Conservation (phyloP, 2,888 invertebrate species). For the Teleiodes luculella region DNA sequence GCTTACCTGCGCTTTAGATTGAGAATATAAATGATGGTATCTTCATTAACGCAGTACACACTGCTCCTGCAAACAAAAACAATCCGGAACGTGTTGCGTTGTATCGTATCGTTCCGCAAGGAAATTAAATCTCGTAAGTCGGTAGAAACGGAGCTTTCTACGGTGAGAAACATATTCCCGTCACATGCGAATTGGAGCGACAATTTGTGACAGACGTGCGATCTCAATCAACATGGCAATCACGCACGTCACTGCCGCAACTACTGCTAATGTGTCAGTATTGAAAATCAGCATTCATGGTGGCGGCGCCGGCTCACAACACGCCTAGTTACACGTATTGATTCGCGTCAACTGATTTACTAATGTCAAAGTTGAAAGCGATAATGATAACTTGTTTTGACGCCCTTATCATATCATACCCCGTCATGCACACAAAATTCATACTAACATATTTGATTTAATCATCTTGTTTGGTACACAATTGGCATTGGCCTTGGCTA, state of each 20-base stretch:
- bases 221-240: constrained; percentile 69
- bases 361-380: constrained; percentile 32
- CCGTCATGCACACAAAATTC: constrained; percentile 11
- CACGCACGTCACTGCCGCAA: constrained; percentile 65
- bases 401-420: constrained; percentile 36
- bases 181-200: constrained; percentile 68
- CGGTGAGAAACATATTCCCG: constrained; percentile 41
- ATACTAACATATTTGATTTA: constrained; percentile 6
- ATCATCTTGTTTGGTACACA: constrained; percentile 18
- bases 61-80: constrained; percentile 30
- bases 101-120: constrained; percentile 18
- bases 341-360: constrained; percentile 41
- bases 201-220: constrained; percentile 67
- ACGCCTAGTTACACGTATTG: constrained; percentile 50
- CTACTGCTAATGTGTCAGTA: constrained; percentile 62
- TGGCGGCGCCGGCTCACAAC: constrained; percentile 34
- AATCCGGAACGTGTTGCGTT: constrained; percentile 17
- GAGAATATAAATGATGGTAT: constrained; percentile 60
- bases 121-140: constrained; percentile 15
- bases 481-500: constrained; percentile 21
- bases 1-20: constrained; percentile 66
- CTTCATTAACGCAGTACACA: constrained; percentile 58
- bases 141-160: constrained; percentile 17
- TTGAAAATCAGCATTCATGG: constrained; percentile 68
- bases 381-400: constrained; percentile 35